Evolutionary conservation across 2,888 invertebrate genomes (phyloP).

Genomic region (Chaetogeoica ovagalla): DNA sequence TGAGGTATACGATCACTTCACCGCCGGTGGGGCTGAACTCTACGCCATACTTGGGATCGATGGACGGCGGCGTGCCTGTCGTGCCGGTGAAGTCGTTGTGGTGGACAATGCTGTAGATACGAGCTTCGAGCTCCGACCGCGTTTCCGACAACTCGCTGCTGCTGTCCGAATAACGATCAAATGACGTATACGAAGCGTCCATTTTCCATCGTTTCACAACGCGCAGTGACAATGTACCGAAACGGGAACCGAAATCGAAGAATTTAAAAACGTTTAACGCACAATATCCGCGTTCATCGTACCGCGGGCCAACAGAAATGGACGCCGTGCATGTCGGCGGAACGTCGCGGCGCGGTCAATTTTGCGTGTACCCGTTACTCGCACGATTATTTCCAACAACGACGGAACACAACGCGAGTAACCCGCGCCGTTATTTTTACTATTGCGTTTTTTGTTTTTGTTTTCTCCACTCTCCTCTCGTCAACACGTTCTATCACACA

Average conservation of each 20-base stretch:
- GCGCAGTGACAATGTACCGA: neutral
- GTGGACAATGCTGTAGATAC: conserved; percentile 34
- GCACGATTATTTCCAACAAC: no score
- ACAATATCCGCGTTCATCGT: no score
- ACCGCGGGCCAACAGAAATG: no score
- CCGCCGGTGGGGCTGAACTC: conserved; percentile 28
- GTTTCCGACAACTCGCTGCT: conserved; percentile 38
- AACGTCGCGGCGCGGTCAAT: no score
- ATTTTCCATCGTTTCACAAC: conserved; percentile 31
- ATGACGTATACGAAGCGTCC: neutral
- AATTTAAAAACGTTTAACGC: neutral
- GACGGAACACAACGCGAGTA: no score
- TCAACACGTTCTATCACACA: no score
- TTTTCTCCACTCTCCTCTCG: no score
- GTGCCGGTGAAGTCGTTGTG: conserved; percentile 45
- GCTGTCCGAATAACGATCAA: conserved; percentile 8
- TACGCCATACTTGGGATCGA: conserved; percentile 43
- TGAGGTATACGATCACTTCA: conserved; percentile 23
- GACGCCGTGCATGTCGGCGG: no score
- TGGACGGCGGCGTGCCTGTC: neutral
- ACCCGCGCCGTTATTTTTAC: no score
- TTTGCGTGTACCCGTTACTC: no score
- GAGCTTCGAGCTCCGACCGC: conserved; percentile 39
- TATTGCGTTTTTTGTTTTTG: no score
- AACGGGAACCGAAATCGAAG: neutral